Evolutionary conservation across 2,888 invertebrate species (phyloP).

Genomic region (Orthosia cruda): DNA sequence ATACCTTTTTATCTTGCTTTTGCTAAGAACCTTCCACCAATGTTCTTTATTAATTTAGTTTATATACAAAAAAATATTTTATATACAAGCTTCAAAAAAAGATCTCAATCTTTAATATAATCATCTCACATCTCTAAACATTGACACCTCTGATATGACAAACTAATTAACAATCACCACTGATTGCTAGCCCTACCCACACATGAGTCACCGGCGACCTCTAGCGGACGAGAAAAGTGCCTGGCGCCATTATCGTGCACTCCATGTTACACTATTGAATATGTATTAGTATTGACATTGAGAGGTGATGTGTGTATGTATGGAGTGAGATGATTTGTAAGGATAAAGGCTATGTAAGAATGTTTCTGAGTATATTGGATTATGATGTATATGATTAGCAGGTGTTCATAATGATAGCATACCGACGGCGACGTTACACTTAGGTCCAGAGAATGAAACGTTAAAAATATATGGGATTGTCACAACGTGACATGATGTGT

Average conservation of each 20-base stretch:
- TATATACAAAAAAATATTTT: background rate
- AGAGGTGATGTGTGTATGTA: background rate
- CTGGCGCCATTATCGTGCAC: conserved; percentile 31
- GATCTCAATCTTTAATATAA: background rate
- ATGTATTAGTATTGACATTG: conserved; percentile 48
- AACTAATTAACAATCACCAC: conserved; percentile 26
- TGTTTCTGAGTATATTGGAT: background rate
- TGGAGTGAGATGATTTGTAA: background rate
- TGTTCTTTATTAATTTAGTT: no score
- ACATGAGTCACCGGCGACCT: conserved; percentile 48
- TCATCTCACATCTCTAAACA: background rate
- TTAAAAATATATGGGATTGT: no score
- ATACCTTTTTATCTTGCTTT: no score
- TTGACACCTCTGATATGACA: conserved; percentile 4
- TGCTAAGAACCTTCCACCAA: no score
- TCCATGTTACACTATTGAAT: conserved; percentile 50
- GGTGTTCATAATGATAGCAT: no score
- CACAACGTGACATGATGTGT: no score
- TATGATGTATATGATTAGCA: background rate
- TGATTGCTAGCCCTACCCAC: conserved; percentile 24
- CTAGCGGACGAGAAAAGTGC: conserved; percentile 44
- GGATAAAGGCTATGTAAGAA: background rate
- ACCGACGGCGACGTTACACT: no score
- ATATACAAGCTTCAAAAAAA: background rate
- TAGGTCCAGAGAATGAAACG: no score